A percentile compares a stretch with the other conserved stretches of the same genome.
Conservation (phyloP, 2,888 invertebrate species). For the Thecocarcelia acutangulata region DNA sequence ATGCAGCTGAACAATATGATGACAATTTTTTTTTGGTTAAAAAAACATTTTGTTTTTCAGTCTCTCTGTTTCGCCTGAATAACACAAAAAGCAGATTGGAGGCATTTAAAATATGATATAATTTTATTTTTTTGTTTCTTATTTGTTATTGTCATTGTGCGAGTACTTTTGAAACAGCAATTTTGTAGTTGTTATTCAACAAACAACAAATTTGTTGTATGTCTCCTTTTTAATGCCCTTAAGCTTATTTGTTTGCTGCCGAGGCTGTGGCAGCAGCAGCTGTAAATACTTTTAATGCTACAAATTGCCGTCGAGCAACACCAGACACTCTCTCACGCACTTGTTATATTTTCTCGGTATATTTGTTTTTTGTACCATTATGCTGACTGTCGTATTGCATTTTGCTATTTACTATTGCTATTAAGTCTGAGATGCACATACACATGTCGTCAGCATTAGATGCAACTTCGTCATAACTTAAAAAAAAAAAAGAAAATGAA, state of each 20-base stretch:
- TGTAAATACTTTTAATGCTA: constrained; percentile 44
- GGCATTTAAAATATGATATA: constrained; percentile 59
- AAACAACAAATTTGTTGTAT: constrained; percentile 66
- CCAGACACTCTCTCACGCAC: constrained; percentile 27
- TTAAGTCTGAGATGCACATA: constrained; percentile 15
- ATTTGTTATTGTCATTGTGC: constrained; percentile 1
- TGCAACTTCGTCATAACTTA: no score
- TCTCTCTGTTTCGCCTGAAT: constrained; percentile 11
- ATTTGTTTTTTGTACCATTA: constrained; percentile 30
- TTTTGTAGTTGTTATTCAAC: constrained; percentile 48
- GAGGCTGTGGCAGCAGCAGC: constrained; percentile 53
- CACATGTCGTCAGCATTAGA: neutral
- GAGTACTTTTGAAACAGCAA: constrained; percentile 3
- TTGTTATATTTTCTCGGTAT: neutral
- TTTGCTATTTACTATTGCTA: constrained; percentile 53
- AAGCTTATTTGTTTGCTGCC: constrained; percentile 64
- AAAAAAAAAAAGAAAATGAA: no score
- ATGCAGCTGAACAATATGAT: constrained; percentile 30
- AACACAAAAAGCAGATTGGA: constrained; percentile 52
- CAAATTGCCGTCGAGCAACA: constrained; percentile 58
- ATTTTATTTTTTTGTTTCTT: constrained; percentile 26
- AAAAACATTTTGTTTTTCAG: constrained; percentile 1
- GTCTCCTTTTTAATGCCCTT: constrained; percentile 66
- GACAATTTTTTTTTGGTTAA: constrained; percentile 33
- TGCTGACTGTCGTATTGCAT: constrained; percentile 60